phyloP scores from a whole-genome alignment of 2,797 vertebrate species.

The Borostomias antarcticus region DNA sequence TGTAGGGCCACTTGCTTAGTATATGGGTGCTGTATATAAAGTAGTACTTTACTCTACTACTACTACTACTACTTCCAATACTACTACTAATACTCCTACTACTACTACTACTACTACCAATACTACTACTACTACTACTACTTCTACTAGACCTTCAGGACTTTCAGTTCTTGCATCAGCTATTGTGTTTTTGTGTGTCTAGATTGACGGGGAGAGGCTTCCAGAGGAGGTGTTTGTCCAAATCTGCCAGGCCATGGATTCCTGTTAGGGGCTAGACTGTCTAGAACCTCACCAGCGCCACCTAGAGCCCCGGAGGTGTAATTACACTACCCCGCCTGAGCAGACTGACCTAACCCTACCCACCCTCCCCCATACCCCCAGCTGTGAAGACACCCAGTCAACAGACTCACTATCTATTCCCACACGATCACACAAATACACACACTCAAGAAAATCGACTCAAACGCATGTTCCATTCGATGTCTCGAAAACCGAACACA shows the following conservation, averaged over 20 bases:
- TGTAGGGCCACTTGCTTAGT: too few relatives aligned
- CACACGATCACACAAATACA: neutral
- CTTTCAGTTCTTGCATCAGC: conserved; percentile 15
- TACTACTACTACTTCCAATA: too few relatives aligned
- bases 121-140: too few relatives aligned
- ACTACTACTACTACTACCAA: too few relatives aligned
- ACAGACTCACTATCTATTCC: conserved; percentile 17
- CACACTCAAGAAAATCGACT: conserved; percentile 32
- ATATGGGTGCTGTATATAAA: too few relatives aligned
- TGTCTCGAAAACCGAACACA: conserved; percentile 18
- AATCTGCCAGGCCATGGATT: conserved; percentile 83
- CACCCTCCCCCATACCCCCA: conserved; percentile 5
- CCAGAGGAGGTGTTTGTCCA: conserved; percentile 87
- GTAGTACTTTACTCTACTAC: too few relatives aligned
- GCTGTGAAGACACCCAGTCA: conserved; percentile 12
- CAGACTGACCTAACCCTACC: conserved; percentile 24
- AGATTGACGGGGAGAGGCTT: conserved; percentile 89
- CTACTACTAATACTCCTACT: too few relatives aligned
- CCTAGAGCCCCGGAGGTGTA: conserved; percentile 25
- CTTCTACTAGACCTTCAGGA: neutral
- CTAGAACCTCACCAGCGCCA: conserved; percentile 8
- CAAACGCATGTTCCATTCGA: conserved; percentile 57
- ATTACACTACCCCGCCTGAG: conserved; percentile 11
- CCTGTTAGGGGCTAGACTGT: conserved; percentile 67
- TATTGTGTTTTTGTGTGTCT: conserved; percentile 31